A percentile compares a stretch with the other conserved stretches of the same genome.
These are phyloP conservation scores for Margaritifera margaritifera DNA, from an alignment of 2,888 invertebrate genomes.

Conservation along the genomic window DNA sequence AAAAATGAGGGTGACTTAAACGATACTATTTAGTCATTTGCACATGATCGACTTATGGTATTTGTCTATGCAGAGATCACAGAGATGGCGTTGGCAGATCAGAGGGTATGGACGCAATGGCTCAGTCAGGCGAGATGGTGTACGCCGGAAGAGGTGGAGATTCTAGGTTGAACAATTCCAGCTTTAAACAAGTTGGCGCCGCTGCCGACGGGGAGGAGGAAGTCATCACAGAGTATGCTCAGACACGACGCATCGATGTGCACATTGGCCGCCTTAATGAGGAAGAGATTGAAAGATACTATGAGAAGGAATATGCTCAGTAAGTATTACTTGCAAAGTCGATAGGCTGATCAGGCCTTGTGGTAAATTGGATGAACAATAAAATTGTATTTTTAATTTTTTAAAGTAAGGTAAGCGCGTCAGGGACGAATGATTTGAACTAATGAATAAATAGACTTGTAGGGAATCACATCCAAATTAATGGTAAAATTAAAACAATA, in stretches of 20 bases:
- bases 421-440: no score
- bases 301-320: constrained; percentile 40
- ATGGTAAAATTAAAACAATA: no score
- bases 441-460: no score
- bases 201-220: constrained; percentile 23
- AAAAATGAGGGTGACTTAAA: no score
- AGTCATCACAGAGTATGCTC: constrained; percentile 44
- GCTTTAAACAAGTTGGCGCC: constrained; percentile 11
- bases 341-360: not conserved
- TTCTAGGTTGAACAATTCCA: constrained; percentile 15
- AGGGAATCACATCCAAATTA: no score
- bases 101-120: constrained; percentile 24
- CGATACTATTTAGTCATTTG: no score
- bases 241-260: constrained; percentile 47
- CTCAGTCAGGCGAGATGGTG: constrained; percentile 27
- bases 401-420: no score
- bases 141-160: constrained; percentile 31
- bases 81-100: constrained; percentile 1
- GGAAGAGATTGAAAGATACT: constrained; percentile 43
- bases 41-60: no score
- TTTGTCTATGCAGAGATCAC: no score
- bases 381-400: no score
- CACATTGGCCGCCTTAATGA: constrained; percentile 30
- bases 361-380: no score
- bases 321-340: constrained; percentile 18